Evolutionary conservation across 2,797 vertebrate species (phyloP).

Genomic region (Rousettus madagascariensis): DNA sequence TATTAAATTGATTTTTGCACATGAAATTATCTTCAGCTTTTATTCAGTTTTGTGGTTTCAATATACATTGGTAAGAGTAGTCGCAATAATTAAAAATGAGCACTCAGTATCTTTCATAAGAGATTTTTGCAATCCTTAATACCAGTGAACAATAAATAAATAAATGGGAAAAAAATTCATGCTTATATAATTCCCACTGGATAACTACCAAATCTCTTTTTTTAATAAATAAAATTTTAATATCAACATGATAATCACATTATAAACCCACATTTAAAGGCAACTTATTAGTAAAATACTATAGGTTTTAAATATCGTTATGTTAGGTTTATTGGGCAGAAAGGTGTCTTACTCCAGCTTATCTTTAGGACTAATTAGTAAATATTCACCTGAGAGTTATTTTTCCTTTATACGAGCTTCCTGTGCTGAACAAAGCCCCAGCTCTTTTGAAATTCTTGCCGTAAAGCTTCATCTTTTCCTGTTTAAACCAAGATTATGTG

Average conservation of each 20-base stretch:
- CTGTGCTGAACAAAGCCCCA: neutral
- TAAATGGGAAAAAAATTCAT: neutral
- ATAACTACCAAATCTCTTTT: neutral
- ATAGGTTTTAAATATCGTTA: neutral
- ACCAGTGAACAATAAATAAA: neutral
- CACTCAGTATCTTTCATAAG: neutral
- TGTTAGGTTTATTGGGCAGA: neutral
- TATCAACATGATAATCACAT: neutral
- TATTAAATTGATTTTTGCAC: constrained; percentile 38
- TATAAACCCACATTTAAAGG: neutral
- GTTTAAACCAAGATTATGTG: neutral
- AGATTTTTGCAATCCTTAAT: constrained; percentile 7
- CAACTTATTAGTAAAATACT: neutral
- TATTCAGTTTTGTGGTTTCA: neutral
- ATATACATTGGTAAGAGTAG: neutral
- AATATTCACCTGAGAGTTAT: neutral
- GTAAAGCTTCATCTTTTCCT: neutral
- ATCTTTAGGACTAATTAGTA: neutral
- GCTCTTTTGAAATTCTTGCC: neutral
- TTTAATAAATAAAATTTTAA: neutral
- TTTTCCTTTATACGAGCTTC: neutral
- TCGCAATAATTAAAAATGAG: neutral
- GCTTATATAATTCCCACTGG: neutral
- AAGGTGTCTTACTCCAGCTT: neutral
- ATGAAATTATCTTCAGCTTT: constrained; percentile 38